Evolutionary conservation across 2,797 vertebrate species (phyloP), one percentile per base, ranked within the genome.

Genomic region (Etheostoma perlongum): DNA sequence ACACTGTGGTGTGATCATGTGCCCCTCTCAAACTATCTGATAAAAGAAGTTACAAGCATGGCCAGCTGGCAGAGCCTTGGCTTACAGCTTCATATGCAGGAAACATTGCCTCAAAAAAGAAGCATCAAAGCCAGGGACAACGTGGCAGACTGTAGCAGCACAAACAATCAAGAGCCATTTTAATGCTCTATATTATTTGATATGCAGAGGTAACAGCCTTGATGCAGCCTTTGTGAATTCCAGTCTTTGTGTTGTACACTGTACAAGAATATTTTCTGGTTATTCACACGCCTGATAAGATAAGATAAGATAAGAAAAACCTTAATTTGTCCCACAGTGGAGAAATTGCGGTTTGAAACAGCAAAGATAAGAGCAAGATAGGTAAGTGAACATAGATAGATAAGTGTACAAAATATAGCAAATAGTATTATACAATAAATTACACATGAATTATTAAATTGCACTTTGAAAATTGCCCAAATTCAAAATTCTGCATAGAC

Each of bases 21-120:
- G 59, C 23, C 15, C 15, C 44, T 51, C 18, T n/a, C 46, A 82
- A 23, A 69, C 64, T 21, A 71, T 72, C 55, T 25, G 13, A 84
- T 71, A 42, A 67, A 58, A 59, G 21, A 64, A 59, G 62, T 61
- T 16, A 73, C 64, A 64, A 73, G 53, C 46, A 68, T 0, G 54
- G 59, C 71, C 74, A 85, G 67, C 47, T 82, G 74, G 64, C 52
- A 0, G 16, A 46, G 66, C 54, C 57, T 52, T 21, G 30, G 51
- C 48, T 67, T 64, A 36, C 21, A 33, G 60, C 27, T 3, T 59
- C 40, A 70, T 30, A 48, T 72, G 52, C 19, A 76, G 62, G 57
- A 82, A 85, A 55, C 48, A 62, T 1, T 57, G 49, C 68, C 74
- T 79, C 11, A 40, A 40, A 69, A 81, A 84, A 75, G 60, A 51